A percentile compares a stretch with the other conserved stretches of the same genome.
Conservation (phyloP, 2,113 vertebrate species). For the Apus apus region DNA sequence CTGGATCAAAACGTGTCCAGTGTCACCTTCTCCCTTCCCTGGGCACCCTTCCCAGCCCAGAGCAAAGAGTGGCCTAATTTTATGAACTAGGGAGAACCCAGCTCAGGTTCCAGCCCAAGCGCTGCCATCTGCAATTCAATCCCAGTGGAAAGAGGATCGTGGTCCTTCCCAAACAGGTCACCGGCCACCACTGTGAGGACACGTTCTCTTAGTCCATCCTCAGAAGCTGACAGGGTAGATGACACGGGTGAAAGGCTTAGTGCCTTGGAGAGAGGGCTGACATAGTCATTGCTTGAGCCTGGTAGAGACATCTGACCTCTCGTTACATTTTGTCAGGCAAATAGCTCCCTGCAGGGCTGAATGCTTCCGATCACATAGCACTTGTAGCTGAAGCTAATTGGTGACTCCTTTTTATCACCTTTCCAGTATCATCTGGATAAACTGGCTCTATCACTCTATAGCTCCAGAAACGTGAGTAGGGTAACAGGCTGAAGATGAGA, state of each 20-base stretch:
- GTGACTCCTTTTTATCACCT: conserved; percentile 55
- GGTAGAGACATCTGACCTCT: neutral
- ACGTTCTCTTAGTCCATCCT: conserved; percentile 16
- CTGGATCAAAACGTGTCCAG: neutral
- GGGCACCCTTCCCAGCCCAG: neutral
- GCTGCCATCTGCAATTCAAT: conserved; percentile 28
- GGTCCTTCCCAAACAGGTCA: conserved; percentile 45
- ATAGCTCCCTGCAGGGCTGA: neutral
- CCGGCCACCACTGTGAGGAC: neutral
- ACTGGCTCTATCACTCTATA: conserved; percentile 40
- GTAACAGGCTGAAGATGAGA: conserved; percentile 45
- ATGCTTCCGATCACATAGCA: conserved; percentile 11
- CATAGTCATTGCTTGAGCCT: conserved; percentile 36
- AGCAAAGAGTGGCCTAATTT: conserved; percentile 14
- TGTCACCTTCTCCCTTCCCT: neutral
- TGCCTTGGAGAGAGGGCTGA: conserved; percentile 66
- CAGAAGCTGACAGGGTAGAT: conserved; percentile 47
- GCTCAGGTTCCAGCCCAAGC: conserved; percentile 33
- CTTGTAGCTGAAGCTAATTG: conserved; percentile 43
- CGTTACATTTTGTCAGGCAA: conserved; percentile 17
- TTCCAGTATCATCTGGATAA: conserved; percentile 37
- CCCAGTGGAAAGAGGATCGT: conserved; percentile 42
- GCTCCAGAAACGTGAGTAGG: conserved; percentile 35
- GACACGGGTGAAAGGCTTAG: conserved; percentile 4
- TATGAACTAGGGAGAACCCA: neutral